These are phyloP conservation scores for Strix uralensis DNA, from an alignment of 2,113 vertebrate species.

Conservation along the genomic window DNA sequence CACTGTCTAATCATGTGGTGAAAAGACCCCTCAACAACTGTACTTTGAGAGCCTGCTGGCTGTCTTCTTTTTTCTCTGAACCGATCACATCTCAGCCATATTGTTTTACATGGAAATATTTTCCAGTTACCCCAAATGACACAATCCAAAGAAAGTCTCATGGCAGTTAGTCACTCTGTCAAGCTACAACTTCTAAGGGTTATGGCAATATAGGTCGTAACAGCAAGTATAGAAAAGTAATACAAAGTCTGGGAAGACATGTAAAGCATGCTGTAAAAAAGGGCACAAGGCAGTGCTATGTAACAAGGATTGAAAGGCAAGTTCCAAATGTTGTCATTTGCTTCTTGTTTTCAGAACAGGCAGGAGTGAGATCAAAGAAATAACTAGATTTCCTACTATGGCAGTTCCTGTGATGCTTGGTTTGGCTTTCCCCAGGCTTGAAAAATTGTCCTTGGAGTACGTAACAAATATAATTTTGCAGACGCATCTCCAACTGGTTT, in stretches of 20 bases:
- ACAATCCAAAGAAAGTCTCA: background rate
- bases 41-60: background rate
- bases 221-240: background rate
- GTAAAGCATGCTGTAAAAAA: background rate
- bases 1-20: background rate
- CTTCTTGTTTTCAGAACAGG: background rate
- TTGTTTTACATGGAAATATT: background rate
- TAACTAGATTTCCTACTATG: background rate
- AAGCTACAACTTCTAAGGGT: background rate
- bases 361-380: background rate
- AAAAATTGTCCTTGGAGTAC: background rate
- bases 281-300: background rate
- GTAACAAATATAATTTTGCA: background rate
- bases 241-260: background rate
- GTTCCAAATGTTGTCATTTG: background rate
- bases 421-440: background rate
- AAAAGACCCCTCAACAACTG: background rate
- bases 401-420: background rate
- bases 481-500: background rate
- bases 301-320: background rate
- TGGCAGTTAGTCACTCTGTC: background rate
- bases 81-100: fast-evolving
- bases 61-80: background rate
- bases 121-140: background rate
- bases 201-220: background rate